Base-by-base conservation (phyloP, 2,888 invertebrate genomes). In the Macaria notata region DNA sequence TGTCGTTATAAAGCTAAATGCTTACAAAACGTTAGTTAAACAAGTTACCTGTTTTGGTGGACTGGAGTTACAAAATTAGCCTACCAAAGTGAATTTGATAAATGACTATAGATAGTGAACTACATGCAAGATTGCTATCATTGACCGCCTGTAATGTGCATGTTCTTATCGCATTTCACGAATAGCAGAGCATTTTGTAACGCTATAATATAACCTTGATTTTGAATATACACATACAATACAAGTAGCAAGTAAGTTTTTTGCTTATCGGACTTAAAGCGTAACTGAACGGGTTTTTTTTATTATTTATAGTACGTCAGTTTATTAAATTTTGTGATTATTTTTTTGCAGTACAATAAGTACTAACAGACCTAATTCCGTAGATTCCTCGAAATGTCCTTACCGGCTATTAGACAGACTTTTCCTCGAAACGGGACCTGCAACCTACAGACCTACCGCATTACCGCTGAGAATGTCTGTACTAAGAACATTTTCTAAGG, bases 401-500 rank as follows among this genome's bases (percentile, higher is more conserved):
- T 36, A 36, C 5, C 7, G 19, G 19, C 4, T 6, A 36, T 36
- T 36, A 7, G 4, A 6, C 4, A 36, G 4, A n/a, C 41, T 41
- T 41, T n/a, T 41, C 41, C 9, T 57, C 66, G 56, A 63, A 71
- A 66, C 65, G 62, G 63, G 36, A 33, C 30, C 6, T 30, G 19
- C 43, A 44, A 31, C 31, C 7, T 48, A 48, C 38, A 54, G 68
- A 73, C 73, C 72, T 66, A 71, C 75, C 72, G 65, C 73, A 71
- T 69, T 58, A 58, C 43, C 48, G 33, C 19, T 68, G 70, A 62
- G 72, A 73, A 76, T 75, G 75, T 70, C 66, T 68, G 65, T 70
- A 65, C 62, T 70, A 70, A 72, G 68, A 71, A 73, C 71, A 47
- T 66, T 70, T 70, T 73, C 69, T 75, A 70, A 78, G 73, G 77